Evolutionary conservation across 2,888 invertebrate species (phyloP).

Genomic region (Eudemis profundana): DNA sequence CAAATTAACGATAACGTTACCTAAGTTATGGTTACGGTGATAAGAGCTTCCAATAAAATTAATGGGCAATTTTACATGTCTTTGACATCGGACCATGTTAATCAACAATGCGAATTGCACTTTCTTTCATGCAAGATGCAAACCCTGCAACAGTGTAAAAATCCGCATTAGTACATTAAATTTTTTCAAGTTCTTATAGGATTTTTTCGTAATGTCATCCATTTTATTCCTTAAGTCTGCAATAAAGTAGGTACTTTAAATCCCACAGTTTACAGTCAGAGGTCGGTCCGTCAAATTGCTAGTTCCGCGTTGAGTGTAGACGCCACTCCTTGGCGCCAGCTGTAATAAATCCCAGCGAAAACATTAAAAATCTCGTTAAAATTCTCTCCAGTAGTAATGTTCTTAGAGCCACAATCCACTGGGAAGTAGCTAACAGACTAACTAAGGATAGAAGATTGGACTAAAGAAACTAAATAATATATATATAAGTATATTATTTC

Average conservation of each 20-base stretch:
- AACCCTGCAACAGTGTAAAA: too few species aligned
- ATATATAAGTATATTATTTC: neutral
- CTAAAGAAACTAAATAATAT: neutral
- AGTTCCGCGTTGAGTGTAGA: conserved; percentile 55
- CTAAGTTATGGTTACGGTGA: too few species aligned
- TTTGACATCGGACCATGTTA: too few species aligned
- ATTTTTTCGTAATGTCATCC: neutral
- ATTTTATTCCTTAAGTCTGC: conserved; percentile 1
- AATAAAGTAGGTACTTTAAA: conserved; percentile 19
- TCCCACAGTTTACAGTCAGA: conserved; percentile 30
- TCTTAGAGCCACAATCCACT: conserved; percentile 51
- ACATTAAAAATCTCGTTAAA: conserved; percentile 80
- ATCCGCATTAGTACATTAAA: neutral
- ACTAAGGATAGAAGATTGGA: conserved; percentile 35
- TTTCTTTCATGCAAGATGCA: too few species aligned
- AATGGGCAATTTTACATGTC: neutral
- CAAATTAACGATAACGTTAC: too few species aligned
- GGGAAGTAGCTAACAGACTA: conserved; percentile 49
- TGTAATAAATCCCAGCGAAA: conserved; percentile 70
- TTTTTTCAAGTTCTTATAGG: neutral
- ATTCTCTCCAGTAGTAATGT: conserved; percentile 60
- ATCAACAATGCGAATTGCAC: too few species aligned
- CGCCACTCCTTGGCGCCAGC: conserved; percentile 64
- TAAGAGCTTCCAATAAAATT: too few species aligned
- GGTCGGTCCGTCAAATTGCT: conserved; percentile 42